A percentile compares a stretch with the other conserved stretches of the same genome.
phyloP scores from a whole-genome alignment of 2,888 invertebrate species.

The Heliconius ismenius region DNA sequence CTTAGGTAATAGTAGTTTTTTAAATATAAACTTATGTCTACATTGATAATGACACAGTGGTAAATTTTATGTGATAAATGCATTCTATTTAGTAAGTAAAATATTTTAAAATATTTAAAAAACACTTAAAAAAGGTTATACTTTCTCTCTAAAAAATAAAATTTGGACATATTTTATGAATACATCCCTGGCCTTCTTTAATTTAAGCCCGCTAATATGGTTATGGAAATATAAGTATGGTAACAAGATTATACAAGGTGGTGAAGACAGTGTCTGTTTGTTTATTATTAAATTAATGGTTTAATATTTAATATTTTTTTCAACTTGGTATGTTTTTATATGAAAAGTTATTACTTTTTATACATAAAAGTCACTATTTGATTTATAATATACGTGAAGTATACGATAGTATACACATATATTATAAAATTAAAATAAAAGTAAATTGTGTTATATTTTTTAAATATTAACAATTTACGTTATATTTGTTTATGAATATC shows the following conservation, averaged over 20 bases:
- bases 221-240: slow-evolving; percentile 57
- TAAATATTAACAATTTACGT: no score
- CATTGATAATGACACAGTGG: no score
- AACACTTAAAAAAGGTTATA: not conserved
- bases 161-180: slow-evolving; percentile 32
- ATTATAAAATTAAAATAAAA: no score
- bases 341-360: not conserved
- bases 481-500: no score
- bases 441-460: no score
- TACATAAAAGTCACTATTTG: no score
- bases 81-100: not conserved
- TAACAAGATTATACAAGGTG: slow-evolving; percentile 66
- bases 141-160: not conserved
- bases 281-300: not conserved
- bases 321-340: not conserved
- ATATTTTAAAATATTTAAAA: not conserved
- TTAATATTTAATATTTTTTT: not conserved
- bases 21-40: no score
- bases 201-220: slow-evolving; percentile 65
- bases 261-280: slow-evolving; percentile 14
- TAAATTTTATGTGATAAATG: not conserved
- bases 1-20: no score
- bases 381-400: no score
- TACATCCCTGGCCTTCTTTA: slow-evolving; percentile 58
- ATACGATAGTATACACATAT: no score